A percentile compares a stretch with the other conserved stretches of the same genome.
Conservation (phyloP, 2,888 invertebrate genomes). For the Atrina japonica region DNA sequence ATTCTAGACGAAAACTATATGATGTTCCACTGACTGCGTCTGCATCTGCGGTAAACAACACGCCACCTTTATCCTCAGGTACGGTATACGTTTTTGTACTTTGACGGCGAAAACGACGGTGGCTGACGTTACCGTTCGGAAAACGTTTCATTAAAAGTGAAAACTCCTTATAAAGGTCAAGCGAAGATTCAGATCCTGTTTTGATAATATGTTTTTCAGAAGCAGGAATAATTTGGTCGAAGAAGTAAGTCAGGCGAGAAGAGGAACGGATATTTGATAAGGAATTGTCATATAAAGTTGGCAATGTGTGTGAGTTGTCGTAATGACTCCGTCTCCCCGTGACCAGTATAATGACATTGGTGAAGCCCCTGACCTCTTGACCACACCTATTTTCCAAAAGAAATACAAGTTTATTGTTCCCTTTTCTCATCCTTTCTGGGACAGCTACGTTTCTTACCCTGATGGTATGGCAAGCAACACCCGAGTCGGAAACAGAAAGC, state of each 20-base stretch:
- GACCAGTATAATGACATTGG: neutral
- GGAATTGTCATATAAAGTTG: neutral
- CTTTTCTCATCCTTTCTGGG: too few relatives aligned
- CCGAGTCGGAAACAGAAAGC: too few relatives aligned
- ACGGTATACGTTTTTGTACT: neutral
- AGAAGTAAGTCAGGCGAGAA: neutral
- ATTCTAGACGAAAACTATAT: neutral
- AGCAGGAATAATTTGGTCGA: neutral
- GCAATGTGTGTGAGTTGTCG: neutral
- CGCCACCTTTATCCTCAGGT: neutral
- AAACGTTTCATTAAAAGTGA: too few relatives aligned
- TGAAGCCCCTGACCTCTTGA: neutral
- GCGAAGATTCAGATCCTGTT: too few relatives aligned
- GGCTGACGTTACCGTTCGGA: too few relatives aligned
- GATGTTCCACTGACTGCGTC: neutral
- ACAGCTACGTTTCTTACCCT: too few relatives aligned
- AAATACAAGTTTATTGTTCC: neutral
- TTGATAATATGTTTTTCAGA: too few relatives aligned
- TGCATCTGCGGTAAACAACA: slow-evolving; percentile 2
- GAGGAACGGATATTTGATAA: neutral
- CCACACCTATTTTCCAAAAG: slow-evolving; percentile 7
- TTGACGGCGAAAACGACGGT: neutral
- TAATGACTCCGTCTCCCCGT: neutral
- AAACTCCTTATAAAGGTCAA: too few relatives aligned
- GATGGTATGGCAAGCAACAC: too few relatives aligned